These are phyloP conservation scores for Drosophila yooni DNA, from an alignment of 2,888 invertebrate genomes.

Conservation along the genomic window DNA sequence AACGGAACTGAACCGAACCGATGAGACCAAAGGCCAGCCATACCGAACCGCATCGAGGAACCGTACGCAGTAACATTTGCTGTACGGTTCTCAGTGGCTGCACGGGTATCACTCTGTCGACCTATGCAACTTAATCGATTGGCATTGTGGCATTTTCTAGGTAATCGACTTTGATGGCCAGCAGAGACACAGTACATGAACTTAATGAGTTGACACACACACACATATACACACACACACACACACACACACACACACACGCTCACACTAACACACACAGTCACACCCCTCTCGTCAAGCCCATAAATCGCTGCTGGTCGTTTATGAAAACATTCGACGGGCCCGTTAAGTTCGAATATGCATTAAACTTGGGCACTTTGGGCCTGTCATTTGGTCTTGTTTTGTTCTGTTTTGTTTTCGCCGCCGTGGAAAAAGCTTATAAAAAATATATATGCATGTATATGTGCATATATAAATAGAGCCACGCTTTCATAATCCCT, in stretches of 20 bases:
- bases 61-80: not conserved
- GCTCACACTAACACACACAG: too few relatives aligned
- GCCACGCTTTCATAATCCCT: conserved; percentile 43
- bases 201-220: conserved; percentile 63
- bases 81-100: not conserved
- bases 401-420: conserved; percentile 34
- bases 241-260: not conserved
- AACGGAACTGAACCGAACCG: conserved; percentile 54
- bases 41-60: conserved; percentile 10
- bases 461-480: conserved; percentile 47
- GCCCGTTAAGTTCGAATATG: conserved; percentile 61
- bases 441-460: conserved; percentile 18
- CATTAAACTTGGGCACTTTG: conserved; percentile 55
- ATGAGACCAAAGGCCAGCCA: conserved; percentile 40
- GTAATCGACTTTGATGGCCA: conserved; percentile 77
- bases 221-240: not conserved
- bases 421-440: conserved; percentile 58
- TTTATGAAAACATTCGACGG: conserved; percentile 68
- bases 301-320: conserved; percentile 62
- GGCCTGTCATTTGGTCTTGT: conserved; percentile 23
- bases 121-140: conserved; percentile 75
- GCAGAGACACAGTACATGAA: conserved; percentile 40
- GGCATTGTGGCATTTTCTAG: conserved; percentile 73
- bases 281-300: not conserved
- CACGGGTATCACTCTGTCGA: conserved; percentile 4